These are phyloP conservation scores for Meta bourneti DNA, from an alignment of 2,888 invertebrate species.

Conservation along the genomic window DNA sequence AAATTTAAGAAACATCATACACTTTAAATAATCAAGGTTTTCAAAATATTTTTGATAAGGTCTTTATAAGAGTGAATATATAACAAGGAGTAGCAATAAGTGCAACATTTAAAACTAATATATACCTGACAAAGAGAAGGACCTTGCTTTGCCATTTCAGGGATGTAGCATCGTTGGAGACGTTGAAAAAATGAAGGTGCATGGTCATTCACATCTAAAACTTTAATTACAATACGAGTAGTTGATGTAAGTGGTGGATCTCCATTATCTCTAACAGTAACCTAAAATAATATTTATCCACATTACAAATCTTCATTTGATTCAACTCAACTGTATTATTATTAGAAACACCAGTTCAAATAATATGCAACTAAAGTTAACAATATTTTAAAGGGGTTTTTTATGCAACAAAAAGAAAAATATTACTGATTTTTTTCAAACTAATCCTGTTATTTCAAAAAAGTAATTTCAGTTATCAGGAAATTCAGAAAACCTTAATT, in stretches of 20 bases:
- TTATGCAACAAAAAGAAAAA: not conserved
- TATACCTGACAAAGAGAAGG: constrained; percentile 73
- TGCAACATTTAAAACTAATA: not conserved
- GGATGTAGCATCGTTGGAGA: constrained; percentile 88
- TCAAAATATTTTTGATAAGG: too few relatives aligned
- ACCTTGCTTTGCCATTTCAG: constrained; percentile 83
- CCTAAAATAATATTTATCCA: constrained; percentile 79
- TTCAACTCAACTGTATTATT: not conserved
- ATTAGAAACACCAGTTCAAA: not conserved
- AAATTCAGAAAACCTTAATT: too few relatives aligned
- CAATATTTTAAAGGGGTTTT: not conserved
- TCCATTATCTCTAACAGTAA: constrained; percentile 91
- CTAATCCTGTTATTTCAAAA: too few relatives aligned
- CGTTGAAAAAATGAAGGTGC: constrained; percentile 94
- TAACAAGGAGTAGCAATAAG: too few relatives aligned
- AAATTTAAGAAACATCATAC: too few relatives aligned
- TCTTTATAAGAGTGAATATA: too few relatives aligned
- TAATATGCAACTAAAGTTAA: not conserved
- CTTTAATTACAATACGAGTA: constrained; percentile 88
- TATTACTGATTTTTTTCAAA: too few relatives aligned
- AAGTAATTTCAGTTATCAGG: too few relatives aligned
- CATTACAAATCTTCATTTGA: not conserved
- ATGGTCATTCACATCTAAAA: constrained; percentile 95
- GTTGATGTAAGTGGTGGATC: constrained; percentile 87
- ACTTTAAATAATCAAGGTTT: too few relatives aligned